Percentiles rank a stretch among this genome's conserved stretches.
phyloP scores from a whole-genome alignment of 2,888 invertebrate genomes.

The Drosophila melanosoma region DNA sequence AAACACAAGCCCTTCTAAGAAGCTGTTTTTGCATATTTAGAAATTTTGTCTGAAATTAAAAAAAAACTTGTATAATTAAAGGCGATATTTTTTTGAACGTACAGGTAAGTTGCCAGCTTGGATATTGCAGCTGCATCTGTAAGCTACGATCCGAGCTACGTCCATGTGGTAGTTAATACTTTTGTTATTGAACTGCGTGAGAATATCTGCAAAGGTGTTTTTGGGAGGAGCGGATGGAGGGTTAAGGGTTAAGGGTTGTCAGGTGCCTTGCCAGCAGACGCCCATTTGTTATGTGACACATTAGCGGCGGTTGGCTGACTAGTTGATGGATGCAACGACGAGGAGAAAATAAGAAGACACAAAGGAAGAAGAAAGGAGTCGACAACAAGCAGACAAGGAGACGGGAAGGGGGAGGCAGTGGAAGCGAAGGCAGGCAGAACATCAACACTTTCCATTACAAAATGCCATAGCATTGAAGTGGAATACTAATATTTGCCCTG shows the following conservation, averaged over 20 bases:
- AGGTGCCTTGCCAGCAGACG: slow-evolving; percentile 39
- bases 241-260: slow-evolving; percentile 14
- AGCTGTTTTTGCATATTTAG: background rate
- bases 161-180: slow-evolving; percentile 54
- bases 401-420: background rate
- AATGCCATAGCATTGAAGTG: slow-evolving; percentile 77
- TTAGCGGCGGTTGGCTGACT: slow-evolving; percentile 71
- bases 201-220: background rate
- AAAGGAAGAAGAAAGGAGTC: slow-evolving; percentile 17
- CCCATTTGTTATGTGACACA: slow-evolving; percentile 77
- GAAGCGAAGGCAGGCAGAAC: slow-evolving; percentile 1
- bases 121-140: background rate
- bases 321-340: slow-evolving; percentile 61
- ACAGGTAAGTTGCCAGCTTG: background rate
- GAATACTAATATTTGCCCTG: slow-evolving; percentile 78
- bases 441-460: slow-evolving; percentile 78
- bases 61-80: background rate
- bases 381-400: slow-evolving; percentile 13
- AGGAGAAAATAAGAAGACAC: slow-evolving; percentile 18
- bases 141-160: background rate
- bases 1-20: background rate
- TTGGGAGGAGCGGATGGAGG: background rate
- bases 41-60: background rate
- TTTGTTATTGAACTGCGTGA: slow-evolving; percentile 69
- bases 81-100: background rate